phyloP scores from a whole-genome alignment of 2,797 vertebrate genomes.

The Lutjanus campechanus region DNA sequence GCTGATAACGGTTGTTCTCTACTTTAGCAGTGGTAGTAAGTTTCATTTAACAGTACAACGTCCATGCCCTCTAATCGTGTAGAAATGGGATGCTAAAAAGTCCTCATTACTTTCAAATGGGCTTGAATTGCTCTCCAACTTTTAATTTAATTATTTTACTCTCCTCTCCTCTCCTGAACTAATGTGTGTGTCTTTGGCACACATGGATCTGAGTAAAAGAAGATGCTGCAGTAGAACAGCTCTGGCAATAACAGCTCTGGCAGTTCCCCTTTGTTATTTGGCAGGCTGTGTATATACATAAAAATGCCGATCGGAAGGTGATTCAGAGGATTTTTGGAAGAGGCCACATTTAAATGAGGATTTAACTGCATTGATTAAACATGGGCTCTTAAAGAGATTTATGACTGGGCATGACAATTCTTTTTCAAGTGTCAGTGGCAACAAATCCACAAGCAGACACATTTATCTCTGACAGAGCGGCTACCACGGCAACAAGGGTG shows the following conservation, averaged over 20 bases:
- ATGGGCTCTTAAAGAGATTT: slow-evolving; percentile 70
- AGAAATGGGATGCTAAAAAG: neutral
- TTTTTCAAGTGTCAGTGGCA: slow-evolving; percentile 66
- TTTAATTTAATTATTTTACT: slow-evolving; percentile 11
- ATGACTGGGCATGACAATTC: slow-evolving; percentile 62
- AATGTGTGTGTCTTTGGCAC: slow-evolving; percentile 4
- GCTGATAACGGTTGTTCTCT: too few relatives aligned
- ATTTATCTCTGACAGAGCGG: slow-evolving; percentile 73
- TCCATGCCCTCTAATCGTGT: neutral
- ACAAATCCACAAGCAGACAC: slow-evolving; percentile 75
- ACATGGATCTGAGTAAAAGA: neutral
- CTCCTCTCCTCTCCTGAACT: neutral
- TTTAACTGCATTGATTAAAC: slow-evolving; percentile 81
- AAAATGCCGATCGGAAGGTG: slow-evolving; percentile 65
- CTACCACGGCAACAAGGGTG: slow-evolving; percentile 64
- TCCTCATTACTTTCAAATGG: neutral
- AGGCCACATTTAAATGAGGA: slow-evolving; percentile 77
- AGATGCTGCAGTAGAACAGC: slow-evolving; percentile 6
- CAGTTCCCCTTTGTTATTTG: slow-evolving; percentile 32
- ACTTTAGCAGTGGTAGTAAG: too few relatives aligned
- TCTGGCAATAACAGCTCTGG: neutral
- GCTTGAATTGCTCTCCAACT: neutral
- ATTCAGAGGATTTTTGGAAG: slow-evolving; percentile 73
- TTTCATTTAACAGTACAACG: neutral
- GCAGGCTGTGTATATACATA: slow-evolving; percentile 32